Evolutionary conservation across 64 coral and sea anemone species (phyloP).

Genomic region (Trachythela sp.): DNA sequence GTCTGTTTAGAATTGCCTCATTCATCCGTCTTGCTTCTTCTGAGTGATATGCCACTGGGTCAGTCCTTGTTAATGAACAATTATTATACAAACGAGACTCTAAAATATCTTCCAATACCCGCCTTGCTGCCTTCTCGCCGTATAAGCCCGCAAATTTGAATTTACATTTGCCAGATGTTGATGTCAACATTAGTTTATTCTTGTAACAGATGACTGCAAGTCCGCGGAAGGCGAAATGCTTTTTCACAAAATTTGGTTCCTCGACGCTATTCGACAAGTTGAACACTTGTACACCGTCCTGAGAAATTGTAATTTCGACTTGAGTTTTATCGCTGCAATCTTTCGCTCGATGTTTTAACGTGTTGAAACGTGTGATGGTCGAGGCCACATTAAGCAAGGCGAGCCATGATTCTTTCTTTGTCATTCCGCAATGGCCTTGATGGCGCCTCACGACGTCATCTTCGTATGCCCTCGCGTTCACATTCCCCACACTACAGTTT

Average conservation of each 20-base stretch:
- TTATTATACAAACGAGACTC: constrained; percentile 20
- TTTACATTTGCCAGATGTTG: not conserved
- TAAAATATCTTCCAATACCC: not conserved
- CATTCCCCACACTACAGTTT: constrained; percentile 57
- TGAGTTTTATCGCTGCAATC: not conserved
- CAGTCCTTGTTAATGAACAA: not conserved
- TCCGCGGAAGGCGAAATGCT: not conserved
- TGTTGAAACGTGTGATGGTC: not conserved
- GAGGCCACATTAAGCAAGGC: constrained; percentile 64
- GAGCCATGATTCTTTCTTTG: constrained; percentile 49
- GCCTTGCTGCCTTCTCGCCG: not conserved
- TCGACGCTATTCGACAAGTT: not conserved
- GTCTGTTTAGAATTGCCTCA: not conserved
- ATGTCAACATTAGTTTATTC: not conserved
- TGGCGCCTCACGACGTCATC: constrained; percentile 58
- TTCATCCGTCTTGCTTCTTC: not conserved
- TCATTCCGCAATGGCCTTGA: constrained; percentile 63
- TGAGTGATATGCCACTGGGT: not conserved
- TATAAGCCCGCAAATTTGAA: not conserved
- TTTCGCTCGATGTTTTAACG: not conserved
- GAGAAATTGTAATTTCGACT: not conserved
- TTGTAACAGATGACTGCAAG: not conserved
- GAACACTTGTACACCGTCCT: not conserved
- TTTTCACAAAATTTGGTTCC: not conserved
- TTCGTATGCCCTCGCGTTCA: constrained; percentile 72